Evolutionary conservation across 2,797 vertebrate species (phyloP).

Genomic region (Enteromius viviparus): DNA sequence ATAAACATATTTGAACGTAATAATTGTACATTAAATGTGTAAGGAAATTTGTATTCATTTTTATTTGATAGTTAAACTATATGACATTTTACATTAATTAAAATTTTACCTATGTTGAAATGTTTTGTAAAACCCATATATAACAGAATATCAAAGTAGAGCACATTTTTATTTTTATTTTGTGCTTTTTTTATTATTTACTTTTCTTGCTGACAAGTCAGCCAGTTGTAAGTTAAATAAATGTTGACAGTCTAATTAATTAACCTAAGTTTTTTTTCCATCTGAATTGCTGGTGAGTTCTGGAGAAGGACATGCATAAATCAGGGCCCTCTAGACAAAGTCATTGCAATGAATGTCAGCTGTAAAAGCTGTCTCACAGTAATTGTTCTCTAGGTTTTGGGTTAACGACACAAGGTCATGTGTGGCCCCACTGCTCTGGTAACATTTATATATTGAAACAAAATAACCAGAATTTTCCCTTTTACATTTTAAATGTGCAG

Average conservation of each 20-base stretch:
- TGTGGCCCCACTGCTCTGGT: slow-evolving; percentile 42
- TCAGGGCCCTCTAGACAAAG: not conserved
- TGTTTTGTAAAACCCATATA: not conserved
- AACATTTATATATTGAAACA: slow-evolving; percentile 41
- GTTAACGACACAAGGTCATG: slow-evolving; percentile 44
- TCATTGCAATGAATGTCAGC: slow-evolving; percentile 41
- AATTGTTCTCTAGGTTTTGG: slow-evolving; percentile 27
- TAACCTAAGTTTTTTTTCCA: not conserved
- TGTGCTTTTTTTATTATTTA: not conserved
- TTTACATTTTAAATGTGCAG: not conserved
- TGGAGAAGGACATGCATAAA: not conserved
- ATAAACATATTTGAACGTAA: not conserved
- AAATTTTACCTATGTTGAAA: not conserved
- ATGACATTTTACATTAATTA: not conserved
- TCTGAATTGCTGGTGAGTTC: not conserved
- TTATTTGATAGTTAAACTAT: not conserved
- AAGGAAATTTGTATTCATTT: not conserved
- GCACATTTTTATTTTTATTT: not conserved
- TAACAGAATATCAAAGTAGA: not conserved
- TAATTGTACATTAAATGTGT: not conserved
- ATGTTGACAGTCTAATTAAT: not conserved
- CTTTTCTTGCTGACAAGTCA: not conserved
- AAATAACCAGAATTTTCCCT: not conserved
- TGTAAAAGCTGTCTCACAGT: slow-evolving; percentile 43
- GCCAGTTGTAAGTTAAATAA: not conserved